A percentile compares a stretch with the other conserved stretches of the same genome.
Conservation (phyloP, 2,797 vertebrate genomes). For the Muraenolepis orangiensis region DNA sequence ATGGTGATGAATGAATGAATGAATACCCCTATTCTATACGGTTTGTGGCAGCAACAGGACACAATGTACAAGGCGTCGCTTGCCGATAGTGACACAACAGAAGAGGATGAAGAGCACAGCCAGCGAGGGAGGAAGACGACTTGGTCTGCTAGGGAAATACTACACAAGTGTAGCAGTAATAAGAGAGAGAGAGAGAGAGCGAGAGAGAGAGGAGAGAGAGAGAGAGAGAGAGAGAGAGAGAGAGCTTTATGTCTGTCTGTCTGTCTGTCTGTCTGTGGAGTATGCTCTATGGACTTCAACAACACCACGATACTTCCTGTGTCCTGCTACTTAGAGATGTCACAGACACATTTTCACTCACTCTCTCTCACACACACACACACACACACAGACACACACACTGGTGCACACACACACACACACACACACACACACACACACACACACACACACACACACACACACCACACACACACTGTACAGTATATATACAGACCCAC, state of each 20-base stretch:
- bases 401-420: background rate
- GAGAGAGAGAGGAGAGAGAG: conserved; percentile 68
- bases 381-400: background rate
- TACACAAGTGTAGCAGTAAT: conserved; percentile 57
- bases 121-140: conserved; percentile 15
- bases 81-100: conserved; percentile 40
- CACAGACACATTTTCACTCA: background rate
- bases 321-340: background rate
- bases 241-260: conserved; percentile 44
- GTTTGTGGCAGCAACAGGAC: too few species aligned
- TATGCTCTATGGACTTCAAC: background rate
- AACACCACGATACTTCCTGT: background rate
- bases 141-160: conserved; percentile 27
- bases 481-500: background rate
- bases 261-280: background rate
- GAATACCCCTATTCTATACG: too few species aligned
- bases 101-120: conserved; percentile 33
- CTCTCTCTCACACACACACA: background rate
- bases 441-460: background rate
- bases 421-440: background rate
- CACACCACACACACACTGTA: background rate
- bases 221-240: conserved; percentile 32
- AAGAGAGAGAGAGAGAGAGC: conserved; percentile 41
- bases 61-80: background rate
- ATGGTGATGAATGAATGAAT: background rate